Percentiles rank a stretch among this genome's conserved stretches.
These are phyloP conservation scores for Leptodactylus fallax DNA, from an alignment of 2,797 vertebrate genomes.

Conservation along the genomic window DNA sequence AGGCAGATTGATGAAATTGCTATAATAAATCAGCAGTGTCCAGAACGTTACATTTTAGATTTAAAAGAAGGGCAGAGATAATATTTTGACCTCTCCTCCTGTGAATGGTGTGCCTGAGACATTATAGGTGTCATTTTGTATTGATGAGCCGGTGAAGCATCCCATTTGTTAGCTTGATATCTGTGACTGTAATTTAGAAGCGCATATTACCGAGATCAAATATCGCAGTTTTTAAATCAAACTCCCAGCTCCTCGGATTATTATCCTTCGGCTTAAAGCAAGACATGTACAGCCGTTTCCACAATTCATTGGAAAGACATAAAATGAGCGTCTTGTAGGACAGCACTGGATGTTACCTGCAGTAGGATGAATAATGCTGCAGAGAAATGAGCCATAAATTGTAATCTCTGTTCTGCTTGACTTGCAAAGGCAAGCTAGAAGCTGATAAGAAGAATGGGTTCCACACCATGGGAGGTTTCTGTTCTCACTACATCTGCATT, in stretches of 20 bases:
- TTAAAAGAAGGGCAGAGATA: slow-evolving; percentile 54
- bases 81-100: slow-evolving; percentile 58
- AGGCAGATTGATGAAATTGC: slow-evolving; percentile 45
- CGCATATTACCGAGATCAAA: slow-evolving; percentile 51
- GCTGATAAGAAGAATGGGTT: slow-evolving; percentile 19
- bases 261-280: slow-evolving; percentile 36
- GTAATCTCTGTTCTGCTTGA: slow-evolving; percentile 20
- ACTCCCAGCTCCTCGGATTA: slow-evolving; percentile 39
- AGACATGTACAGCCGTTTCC: slow-evolving; percentile 27
- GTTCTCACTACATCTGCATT: neutral
- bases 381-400: slow-evolving; percentile 40
- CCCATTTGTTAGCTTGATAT: slow-evolving; percentile 56
- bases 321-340: slow-evolving; percentile 31
- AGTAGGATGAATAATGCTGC: slow-evolving; percentile 37
- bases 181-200: slow-evolving; percentile 52
- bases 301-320: slow-evolving; percentile 49
- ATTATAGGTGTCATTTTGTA: slow-evolving; percentile 55
- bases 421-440: slow-evolving; percentile 18
- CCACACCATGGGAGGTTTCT: neutral
- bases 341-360: slow-evolving; percentile 29
- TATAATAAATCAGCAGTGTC: slow-evolving; percentile 48
- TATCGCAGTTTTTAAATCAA: slow-evolving; percentile 54
- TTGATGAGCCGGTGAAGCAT: slow-evolving; percentile 49
- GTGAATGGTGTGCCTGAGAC: slow-evolving; percentile 37
- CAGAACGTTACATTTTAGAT: slow-evolving; percentile 49